Evolutionary conservation across 2,888 invertebrate genomes (phyloP).

Genomic region (Morpho helenor): DNA sequence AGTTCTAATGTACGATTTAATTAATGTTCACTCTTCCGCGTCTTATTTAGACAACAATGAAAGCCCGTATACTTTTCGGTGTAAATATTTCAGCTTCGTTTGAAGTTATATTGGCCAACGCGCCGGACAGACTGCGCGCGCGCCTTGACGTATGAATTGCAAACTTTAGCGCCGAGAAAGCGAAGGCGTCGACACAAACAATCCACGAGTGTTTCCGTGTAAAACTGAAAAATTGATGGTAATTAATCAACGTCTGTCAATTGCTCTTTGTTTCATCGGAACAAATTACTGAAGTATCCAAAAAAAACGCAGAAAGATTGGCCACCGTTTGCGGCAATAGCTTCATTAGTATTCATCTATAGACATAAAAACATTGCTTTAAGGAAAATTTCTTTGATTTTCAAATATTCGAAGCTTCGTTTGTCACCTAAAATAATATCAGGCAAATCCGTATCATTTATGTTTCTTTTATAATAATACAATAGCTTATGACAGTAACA

Average conservation of each 20-base stretch:
- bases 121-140: constrained; percentile 62
- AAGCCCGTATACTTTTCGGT: constrained; percentile 49
- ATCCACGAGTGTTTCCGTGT: constrained; percentile 36
- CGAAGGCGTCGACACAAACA: constrained; percentile 47
- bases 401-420: too few relatives aligned
- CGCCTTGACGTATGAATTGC: constrained; percentile 49
- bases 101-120: constrained; percentile 64
- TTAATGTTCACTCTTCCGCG: background rate
- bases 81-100: constrained; percentile 53
- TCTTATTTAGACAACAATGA: constrained; percentile 19
- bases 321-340: too few relatives aligned
- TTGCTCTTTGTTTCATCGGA: constrained; percentile 20
- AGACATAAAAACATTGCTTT: too few relatives aligned
- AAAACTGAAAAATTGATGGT: constrained; percentile 37
- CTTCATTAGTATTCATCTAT: too few relatives aligned
- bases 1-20: constrained; percentile 19
- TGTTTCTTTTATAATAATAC: too few relatives aligned
- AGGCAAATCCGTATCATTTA: too few relatives aligned
- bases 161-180: constrained; percentile 41
- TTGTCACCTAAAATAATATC: too few relatives aligned
- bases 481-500: too few relatives aligned
- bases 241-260: constrained; percentile 44
- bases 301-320: background rate
- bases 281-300: constrained; percentile 10
- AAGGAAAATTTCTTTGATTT: too few relatives aligned